Base-by-base conservation (phyloP, 2,888 invertebrate genomes). In the Lepidochrysops patricia region DNA sequence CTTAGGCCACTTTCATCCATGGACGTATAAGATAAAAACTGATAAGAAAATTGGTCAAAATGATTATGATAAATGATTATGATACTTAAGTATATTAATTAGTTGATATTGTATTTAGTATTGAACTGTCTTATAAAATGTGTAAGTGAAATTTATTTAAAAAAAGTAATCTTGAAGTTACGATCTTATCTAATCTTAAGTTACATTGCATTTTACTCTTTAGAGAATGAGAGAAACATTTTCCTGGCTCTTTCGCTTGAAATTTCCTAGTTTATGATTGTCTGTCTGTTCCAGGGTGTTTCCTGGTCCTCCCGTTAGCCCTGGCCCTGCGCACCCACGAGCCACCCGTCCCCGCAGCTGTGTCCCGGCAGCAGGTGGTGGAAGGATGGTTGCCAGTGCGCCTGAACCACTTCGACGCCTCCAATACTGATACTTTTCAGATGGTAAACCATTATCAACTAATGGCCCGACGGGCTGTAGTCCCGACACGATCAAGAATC, bases 351-450 rank as follows among this genome's bases (percentile, higher is more conserved):
- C 76, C 79, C 0, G 12, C 60, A 1, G 35, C 68, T 0, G 35
- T 57, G 2, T 62, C 71, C 7, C 67, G 71, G 3, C 61, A 48
- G 7, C 63, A 58, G 19, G 67, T 74, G 0, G 63, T 65, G 1
- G 77, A 81, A 52, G 70, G 72, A 6, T 90, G 84, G 81, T 73
- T 91, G 2, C 62, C 71, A 1, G 90, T 90, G 49, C 72, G 85
- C 0, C 67, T 91, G 0, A 90, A 91, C 70, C 90, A 92, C 65
- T 92, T 91, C 71, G 84, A 90, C 67, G 80, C 84, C 1, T 80
- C 75, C 7, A 82, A 91, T 60, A 86, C 77, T 32, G 81, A 84
- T 2, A 89, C 87, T 0, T 91, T 90, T 75, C 71, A 68, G 5
- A 91, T 91, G 91, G 92, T 91, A 68, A 74, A 6, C 12, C 3